Base-by-base conservation (phyloP, 2,113 vertebrate genomes). In the Rattus rattus region DNA sequence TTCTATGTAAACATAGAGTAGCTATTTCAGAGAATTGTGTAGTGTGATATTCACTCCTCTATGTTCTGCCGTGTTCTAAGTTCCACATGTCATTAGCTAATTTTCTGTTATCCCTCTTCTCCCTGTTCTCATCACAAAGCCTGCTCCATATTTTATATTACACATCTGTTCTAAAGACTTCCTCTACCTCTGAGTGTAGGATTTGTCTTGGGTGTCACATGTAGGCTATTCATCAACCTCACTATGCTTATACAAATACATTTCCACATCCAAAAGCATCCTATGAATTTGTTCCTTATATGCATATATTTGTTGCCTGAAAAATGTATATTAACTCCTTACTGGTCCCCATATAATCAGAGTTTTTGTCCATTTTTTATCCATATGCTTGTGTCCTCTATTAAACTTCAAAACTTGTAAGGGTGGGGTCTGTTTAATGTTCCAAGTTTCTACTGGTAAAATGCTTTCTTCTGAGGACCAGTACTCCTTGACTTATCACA, bases 211-310 rank as follows among this genome's bases (percentile, higher is more conserved):
- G 30, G 22, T 13, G 54, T 91, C 43, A 76, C 26, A 67, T 59
- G 69, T 70, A 75, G 17, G 43, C 33, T 24, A 11, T 80, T 88
- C 19, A 28, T 91, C 6, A 85, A 67, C n/a, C 70, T 72, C 33
- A 65, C 11, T 80, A 14, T 63, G 2, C 33, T 26, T 1, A 43
- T 16, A 7, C 28, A 69, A 61, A 56, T 47, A 80, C 5, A 67
- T 79, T 92, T 95, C 11, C 28, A 84, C 39, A 7, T 92, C 56
- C 84, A 36, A 86, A 11, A 17, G 3, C 67, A 9, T 83, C 77
- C 81, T 30, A 65, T 76, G 73, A 19, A 61, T 77, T 91, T 54
- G 93, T 92, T 79, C 39, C 59, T 96, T n/a, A 14, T 49, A 30
- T 67, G 79, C 36, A 69, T 72, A 73, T 88, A 39, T 80, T 3